A percentile compares a stretch with the other conserved stretches of the same genome.
Conservation (phyloP, 2,888 invertebrate species). For the Minunthozetes semirufus region DNA sequence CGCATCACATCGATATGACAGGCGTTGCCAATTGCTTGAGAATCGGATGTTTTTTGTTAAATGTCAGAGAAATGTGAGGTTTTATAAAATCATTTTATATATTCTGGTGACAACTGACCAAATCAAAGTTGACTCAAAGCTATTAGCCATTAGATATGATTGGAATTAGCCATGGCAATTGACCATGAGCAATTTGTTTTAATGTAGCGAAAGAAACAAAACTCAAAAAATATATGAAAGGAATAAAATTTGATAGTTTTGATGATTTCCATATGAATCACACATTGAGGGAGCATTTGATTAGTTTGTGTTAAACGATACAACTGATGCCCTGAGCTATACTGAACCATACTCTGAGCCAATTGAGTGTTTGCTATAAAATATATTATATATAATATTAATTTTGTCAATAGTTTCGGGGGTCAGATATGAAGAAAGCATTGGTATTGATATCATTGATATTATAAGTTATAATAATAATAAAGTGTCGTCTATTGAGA, state of each 20-base stretch:
- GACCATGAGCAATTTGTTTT: no score
- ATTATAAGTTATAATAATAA: conserved; percentile 9
- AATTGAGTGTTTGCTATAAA: not conserved
- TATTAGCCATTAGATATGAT: no score
- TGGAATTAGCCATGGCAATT: no score
- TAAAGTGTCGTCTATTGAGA: conserved; percentile 6
- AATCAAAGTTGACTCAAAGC: no score
- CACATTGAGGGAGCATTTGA: no score
- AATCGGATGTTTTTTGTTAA: not conserved
- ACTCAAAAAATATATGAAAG: no score
- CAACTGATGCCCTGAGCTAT: no score
- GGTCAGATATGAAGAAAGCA: not conserved
- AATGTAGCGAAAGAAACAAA: no score
- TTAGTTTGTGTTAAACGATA: no score
- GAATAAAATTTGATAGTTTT: no score
- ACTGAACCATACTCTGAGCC: no score
- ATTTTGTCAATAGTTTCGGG: not conserved
- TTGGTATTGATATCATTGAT: not conserved
- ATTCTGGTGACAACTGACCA: not conserved
- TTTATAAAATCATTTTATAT: not conserved
- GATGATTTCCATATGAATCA: no score
- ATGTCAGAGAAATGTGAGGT: not conserved
- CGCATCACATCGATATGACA: not conserved
- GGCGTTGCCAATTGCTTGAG: not conserved
- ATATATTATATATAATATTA: not conserved